Conservation (phyloP, 1,140 invertebrate genomes). For the Goniozus legneri region DNA sequence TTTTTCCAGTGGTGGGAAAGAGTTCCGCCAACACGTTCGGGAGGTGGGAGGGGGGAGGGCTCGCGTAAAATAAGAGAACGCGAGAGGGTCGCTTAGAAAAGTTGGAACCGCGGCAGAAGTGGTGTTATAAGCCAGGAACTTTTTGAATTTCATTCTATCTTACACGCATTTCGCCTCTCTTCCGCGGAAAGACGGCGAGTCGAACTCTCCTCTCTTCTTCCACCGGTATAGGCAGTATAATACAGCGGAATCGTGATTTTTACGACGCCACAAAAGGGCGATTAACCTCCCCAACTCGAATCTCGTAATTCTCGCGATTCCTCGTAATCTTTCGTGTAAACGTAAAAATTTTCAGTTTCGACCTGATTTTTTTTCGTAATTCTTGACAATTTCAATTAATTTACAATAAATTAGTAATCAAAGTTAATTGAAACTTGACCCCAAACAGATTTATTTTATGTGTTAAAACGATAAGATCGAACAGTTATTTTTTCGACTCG, state of each 20-base stretch:
- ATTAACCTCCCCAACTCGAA: not conserved
- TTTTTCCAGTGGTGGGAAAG: too few relatives aligned
- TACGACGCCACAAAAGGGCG: not conserved
- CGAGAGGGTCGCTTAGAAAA: conserved; percentile 7
- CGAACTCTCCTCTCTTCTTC: not conserved
- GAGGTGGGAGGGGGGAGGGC: conserved; percentile 22
- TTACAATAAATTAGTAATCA: not conserved
- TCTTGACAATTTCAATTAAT: not conserved
- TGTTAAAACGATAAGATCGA: not conserved
- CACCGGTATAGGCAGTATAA: not conserved
- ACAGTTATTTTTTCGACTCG: not conserved
- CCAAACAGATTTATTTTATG: not conserved
- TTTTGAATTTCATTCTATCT: conserved; percentile 19
- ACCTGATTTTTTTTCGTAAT: too few relatives aligned
- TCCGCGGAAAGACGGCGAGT: too few relatives aligned
- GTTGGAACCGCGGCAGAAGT: conserved; percentile 16
- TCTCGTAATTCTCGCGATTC: not conserved
- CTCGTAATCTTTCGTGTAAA: not conserved
- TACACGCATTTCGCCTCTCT: not conserved
- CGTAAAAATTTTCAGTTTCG: too few relatives aligned
- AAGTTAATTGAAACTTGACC: not conserved
- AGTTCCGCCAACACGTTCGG: too few relatives aligned
- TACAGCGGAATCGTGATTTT: not conserved
- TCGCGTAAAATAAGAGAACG: conserved; percentile 3
- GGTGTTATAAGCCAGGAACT: conserved; percentile 15